A percentile compares a stretch with the other conserved stretches of the same genome.
phyloP scores from a whole-genome alignment of 2,797 vertebrate species.

The Liasis olivaceus region DNA sequence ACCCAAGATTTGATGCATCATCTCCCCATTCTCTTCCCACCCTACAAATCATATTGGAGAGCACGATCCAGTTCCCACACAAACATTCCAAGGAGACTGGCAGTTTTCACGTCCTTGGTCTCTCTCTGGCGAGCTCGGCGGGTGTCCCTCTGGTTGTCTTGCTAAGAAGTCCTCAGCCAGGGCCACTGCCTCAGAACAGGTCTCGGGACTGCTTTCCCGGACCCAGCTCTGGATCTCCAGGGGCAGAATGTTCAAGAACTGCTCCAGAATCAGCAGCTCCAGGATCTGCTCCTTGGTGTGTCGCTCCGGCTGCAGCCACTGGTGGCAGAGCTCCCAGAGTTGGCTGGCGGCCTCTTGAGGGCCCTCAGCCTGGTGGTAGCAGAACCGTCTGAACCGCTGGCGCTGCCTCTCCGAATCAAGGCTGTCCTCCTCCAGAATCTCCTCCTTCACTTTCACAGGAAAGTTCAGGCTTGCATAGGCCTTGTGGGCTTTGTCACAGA shows the following conservation, averaged over 20 bases:
- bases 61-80: neutral
- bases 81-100: neutral
- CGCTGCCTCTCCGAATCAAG: neutral
- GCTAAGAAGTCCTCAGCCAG: conserved; percentile 12
- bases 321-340: conserved; percentile 20
- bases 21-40: too few species aligned
- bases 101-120: neutral
- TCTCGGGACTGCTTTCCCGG: neutral
- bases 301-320: conserved; percentile 21
- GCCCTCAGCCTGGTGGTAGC: neutral
- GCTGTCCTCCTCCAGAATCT: neutral
- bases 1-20: too few species aligned
- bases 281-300: conserved; percentile 29
- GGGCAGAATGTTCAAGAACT: conserved; percentile 24
- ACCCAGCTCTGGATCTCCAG: conserved; percentile 24
- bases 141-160: neutral
- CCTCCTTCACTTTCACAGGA: conserved; percentile 8
- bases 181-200: conserved; percentile 9
- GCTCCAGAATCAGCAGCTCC: conserved; percentile 23
- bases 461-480: neutral
- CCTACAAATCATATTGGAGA: neutral
- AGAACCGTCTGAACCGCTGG: neutral
- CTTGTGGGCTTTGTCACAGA: neutral
- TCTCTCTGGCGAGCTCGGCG: neutral
- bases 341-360: neutral